A percentile compares a stretch with the other conserved stretches of the same genome.
These are phyloP conservation scores for Vulpes lagopus DNA, from an alignment of 2,113 vertebrate genomes.

Conservation along the genomic window DNA sequence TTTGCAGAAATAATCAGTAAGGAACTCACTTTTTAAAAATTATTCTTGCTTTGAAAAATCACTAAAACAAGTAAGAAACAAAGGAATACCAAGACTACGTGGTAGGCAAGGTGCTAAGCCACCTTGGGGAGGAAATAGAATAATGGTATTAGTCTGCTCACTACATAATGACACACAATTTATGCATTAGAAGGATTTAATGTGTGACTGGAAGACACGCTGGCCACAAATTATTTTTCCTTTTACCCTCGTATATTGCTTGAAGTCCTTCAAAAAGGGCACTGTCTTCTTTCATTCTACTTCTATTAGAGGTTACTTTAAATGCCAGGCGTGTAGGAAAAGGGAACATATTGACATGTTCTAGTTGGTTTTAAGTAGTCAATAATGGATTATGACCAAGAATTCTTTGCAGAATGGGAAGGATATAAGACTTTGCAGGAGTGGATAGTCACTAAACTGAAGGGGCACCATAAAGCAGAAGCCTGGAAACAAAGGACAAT, in stretches of 20 bases:
- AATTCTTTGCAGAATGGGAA: background rate
- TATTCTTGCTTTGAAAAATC: slow-evolving; percentile 40
- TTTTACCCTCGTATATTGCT: background rate
- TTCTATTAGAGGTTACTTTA: background rate
- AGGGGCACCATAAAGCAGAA: background rate
- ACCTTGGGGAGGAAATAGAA: background rate
- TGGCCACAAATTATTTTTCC: background rate
- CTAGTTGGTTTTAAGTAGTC: background rate
- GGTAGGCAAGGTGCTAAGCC: background rate
- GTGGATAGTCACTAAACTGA: background rate
- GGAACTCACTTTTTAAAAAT: slow-evolving; percentile 13
- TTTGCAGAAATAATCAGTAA: background rate
- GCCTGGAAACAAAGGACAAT: background rate
- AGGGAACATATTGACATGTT: background rate
- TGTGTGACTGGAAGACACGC: background rate
- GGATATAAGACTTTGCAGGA: background rate
- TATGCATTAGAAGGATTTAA: background rate
- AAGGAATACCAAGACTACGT: background rate
- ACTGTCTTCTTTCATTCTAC: background rate
- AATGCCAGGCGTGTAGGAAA: background rate
- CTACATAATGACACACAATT: background rate
- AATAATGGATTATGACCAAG: background rate
- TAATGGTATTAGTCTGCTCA: background rate
- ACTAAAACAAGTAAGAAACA: slow-evolving; percentile 35
- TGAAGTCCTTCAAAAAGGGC: background rate